Evolutionary conservation across 2,797 vertebrate species (phyloP).

Genomic region (Lepus townsendii): DNA sequence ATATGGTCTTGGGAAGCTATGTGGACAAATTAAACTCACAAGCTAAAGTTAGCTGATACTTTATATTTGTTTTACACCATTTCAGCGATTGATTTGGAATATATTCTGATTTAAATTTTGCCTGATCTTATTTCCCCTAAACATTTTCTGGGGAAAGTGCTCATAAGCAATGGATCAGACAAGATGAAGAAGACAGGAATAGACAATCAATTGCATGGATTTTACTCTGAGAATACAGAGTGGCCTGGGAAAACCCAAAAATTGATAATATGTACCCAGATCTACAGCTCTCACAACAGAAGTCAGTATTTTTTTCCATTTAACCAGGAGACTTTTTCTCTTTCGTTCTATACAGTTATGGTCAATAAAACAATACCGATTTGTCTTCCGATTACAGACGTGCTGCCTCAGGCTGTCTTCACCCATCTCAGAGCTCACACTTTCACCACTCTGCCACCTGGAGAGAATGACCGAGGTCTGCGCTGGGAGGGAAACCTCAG

Average conservation of each 20-base stretch:
- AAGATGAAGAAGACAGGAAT: neutral
- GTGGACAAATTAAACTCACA: neutral
- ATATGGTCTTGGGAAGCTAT: neutral
- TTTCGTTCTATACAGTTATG: neutral
- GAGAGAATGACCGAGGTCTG: neutral
- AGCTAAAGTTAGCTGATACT: slow-evolving; percentile 2
- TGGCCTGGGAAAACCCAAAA: neutral
- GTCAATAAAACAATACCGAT: slow-evolving; percentile 7
- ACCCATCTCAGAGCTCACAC: neutral
- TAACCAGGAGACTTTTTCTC: neutral
- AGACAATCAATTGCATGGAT: neutral
- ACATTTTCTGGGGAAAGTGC: slow-evolving; percentile 37
- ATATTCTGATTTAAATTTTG: slow-evolving; percentile 39
- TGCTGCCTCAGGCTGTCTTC: neutral
- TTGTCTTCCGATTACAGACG: neutral
- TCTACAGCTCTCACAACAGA: neutral
- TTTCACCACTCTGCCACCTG: neutral
- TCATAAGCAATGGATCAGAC: slow-evolving; percentile 16
- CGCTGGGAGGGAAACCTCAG: neutral
- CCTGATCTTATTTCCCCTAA: slow-evolving; percentile 45
- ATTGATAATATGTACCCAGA: neutral
- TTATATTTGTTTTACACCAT: neutral
- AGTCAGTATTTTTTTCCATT: neutral
- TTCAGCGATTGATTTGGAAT: neutral
- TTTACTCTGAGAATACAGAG: neutral